These are phyloP conservation scores for Ranitomeya imitator DNA, from an alignment of 2,113 vertebrate species.

Conservation along the genomic window DNA sequence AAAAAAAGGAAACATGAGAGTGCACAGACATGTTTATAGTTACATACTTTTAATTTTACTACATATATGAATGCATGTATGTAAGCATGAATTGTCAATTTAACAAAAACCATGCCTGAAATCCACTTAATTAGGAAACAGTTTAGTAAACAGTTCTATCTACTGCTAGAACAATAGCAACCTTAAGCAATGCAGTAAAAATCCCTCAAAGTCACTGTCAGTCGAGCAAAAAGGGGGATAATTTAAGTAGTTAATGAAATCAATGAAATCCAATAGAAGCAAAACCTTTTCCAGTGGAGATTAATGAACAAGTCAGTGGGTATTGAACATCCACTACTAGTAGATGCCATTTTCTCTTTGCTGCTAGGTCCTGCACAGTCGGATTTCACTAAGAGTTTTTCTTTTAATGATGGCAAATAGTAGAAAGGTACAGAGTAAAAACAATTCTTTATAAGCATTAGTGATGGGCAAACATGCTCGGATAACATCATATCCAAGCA, in stretches of 20 bases:
- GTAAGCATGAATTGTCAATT: neutral
- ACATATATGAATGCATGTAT: neutral
- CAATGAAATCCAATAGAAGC: slow-evolving; percentile 55
- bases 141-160: neutral
- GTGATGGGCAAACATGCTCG: no score
- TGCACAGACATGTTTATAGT: neutral
- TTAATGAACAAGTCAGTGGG: slow-evolving; percentile 51
- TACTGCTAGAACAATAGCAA: slow-evolving; percentile 5
- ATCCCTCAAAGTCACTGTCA: slow-evolving; percentile 51
- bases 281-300: slow-evolving; percentile 57
- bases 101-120: neutral
- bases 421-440: neutral
- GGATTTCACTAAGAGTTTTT: slow-evolving; percentile 40
- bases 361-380: slow-evolving; percentile 26
- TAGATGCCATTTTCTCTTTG: slow-evolving; percentile 35
- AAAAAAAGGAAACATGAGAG: neutral
- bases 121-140: neutral
- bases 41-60: neutral
- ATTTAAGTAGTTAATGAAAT: slow-evolving; percentile 59
- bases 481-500: no score
- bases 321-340: slow-evolving; percentile 54
- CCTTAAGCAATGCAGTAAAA: slow-evolving; percentile 44
- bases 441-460: neutral
- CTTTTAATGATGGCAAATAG: slow-evolving; percentile 15
- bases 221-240: slow-evolving; percentile 45